Evolutionary conservation across 2,888 invertebrate genomes (phyloP), one percentile per base, ranked within the genome.

Genomic region (Keiferia lycopersicella): DNA sequence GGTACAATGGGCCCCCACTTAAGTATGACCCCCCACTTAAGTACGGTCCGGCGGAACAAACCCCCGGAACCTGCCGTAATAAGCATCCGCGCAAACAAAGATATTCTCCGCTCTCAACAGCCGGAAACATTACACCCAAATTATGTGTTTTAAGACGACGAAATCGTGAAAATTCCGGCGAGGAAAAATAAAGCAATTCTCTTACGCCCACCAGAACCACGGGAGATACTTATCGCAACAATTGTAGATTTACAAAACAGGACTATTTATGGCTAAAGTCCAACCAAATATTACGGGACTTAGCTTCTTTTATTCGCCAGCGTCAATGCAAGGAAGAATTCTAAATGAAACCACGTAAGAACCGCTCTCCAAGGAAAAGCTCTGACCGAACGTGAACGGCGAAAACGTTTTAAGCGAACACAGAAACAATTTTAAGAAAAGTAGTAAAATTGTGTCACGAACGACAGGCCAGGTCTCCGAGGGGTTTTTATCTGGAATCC

Each of bases 21-120:
- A 87, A 87, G 85, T 87, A 81, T 84, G 85, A 34, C 74, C 68
- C 77, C 79, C 79, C 81, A 81, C 83, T 84, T 86, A 87, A 87
- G 85, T 87, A 81, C 84, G 85, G 87, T 86, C 86, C 81, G 79
- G 76, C 80, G 79, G 77, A 82, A 79, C 80, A 80, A 86, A 85
- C 85, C 84, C 77, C 84, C 83, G 78, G 82, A 83, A 53, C 79
- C 81, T 82, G 78, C 75, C 80, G 83, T 86, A 86, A 85, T 87
- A 88, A 87, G 84, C 85, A 83, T 83, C 85, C 84, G 81, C 75
- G 79, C 71, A 86, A 84, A 90, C 88, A 88, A 88, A 86, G 84
- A 85, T 82, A 80, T 84, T 83, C 84, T 82, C 85, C 83, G 81
- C 83, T 82, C 69, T 71, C 73, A 76, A 69, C 77, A 77, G 73